These are phyloP conservation scores for Lordiphosa fenestrarum DNA, from an alignment of 2,888 invertebrate genomes.

Conservation along the genomic window DNA sequence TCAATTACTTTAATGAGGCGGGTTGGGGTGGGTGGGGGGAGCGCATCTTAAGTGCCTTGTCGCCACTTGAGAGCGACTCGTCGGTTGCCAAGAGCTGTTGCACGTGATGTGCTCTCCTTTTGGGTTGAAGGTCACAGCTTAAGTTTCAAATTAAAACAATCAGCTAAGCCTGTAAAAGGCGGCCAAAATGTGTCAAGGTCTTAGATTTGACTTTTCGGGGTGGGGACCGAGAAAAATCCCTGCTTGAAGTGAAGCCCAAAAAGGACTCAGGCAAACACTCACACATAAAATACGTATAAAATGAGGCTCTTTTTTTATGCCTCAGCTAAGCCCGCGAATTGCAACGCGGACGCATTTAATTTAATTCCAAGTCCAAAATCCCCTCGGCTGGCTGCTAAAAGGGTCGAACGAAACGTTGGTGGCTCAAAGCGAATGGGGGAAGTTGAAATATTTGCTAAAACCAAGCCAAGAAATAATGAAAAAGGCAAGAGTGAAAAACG, in stretches of 20 bases:
- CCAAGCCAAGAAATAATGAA: constrained; percentile 12
- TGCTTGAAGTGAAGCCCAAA: constrained; percentile 16
- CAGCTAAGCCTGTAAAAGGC: constrained; percentile 49
- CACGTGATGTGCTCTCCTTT: constrained; percentile 54
- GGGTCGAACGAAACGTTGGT: constrained; percentile 1
- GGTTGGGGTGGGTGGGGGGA: neutral
- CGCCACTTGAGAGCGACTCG: constrained; percentile 62
- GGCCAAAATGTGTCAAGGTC: constrained; percentile 63
- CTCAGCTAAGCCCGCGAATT: constrained; percentile 41
- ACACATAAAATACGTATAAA: constrained; percentile 50
- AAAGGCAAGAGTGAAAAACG: neutral
- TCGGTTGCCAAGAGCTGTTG: constrained; percentile 41
- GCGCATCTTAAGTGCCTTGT: constrained; percentile 62
- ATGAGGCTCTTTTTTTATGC: constrained; percentile 40
- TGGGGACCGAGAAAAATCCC: constrained; percentile 11
- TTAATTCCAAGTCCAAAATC: constrained; percentile 45
- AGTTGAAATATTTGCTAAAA: constrained; percentile 5
- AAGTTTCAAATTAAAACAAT: constrained; percentile 57
- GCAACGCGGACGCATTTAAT: constrained; percentile 58
- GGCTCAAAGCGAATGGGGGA: neutral
- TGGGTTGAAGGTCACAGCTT: constrained; percentile 59
- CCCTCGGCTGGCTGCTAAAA: neutral
- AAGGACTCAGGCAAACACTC: constrained; percentile 28
- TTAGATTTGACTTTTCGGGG: constrained; percentile 55
- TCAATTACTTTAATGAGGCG: constrained; percentile 53